Conservation (phyloP, 2,113 vertebrate genomes). For the Eleginops maclovinus region DNA sequence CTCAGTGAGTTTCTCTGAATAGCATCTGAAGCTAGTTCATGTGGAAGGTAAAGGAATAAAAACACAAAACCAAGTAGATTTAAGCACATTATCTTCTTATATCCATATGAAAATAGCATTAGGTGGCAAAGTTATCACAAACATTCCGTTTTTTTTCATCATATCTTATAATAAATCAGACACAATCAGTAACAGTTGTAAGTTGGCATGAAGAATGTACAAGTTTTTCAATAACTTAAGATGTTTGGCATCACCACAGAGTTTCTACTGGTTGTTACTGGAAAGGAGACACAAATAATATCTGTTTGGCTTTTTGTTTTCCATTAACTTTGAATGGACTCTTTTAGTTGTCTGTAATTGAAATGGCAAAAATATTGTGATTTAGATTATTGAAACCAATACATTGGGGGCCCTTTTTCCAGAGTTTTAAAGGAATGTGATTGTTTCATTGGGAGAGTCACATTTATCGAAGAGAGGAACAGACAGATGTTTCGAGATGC, state of each 20-base stretch:
- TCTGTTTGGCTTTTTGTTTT: constrained; percentile 9
- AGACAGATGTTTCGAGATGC: constrained; percentile 30
- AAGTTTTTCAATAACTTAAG: constrained; percentile 76
- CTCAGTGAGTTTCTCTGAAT: not conserved
- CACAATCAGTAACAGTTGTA: constrained; percentile 71
- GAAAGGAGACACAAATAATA: not conserved
- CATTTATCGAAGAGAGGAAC: constrained; percentile 32
- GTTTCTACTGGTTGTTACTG: too few species aligned
- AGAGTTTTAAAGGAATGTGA: constrained; percentile 29
- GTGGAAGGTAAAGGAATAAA: constrained; percentile 30
- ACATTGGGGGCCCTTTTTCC: not conserved
- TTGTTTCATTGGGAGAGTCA: constrained; percentile 16
- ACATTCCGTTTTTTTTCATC: constrained; percentile 52
- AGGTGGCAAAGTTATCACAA: constrained; percentile 72
- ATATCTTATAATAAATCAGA: constrained; percentile 51
- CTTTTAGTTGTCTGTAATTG: constrained; percentile 1
- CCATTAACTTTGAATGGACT: not conserved
- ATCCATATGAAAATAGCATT: constrained; percentile 77
- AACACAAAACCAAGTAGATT: constrained; percentile 47
- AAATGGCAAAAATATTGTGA: constrained; percentile 20
- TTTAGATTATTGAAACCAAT: constrained; percentile 3
- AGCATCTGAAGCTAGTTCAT: not conserved
- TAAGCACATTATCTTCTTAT: constrained; percentile 71
- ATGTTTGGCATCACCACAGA: constrained; percentile 8
- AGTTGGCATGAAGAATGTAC: constrained; percentile 54